Conservation (phyloP, 2,797 vertebrate genomes). For the Alosa sapidissima region DNA sequence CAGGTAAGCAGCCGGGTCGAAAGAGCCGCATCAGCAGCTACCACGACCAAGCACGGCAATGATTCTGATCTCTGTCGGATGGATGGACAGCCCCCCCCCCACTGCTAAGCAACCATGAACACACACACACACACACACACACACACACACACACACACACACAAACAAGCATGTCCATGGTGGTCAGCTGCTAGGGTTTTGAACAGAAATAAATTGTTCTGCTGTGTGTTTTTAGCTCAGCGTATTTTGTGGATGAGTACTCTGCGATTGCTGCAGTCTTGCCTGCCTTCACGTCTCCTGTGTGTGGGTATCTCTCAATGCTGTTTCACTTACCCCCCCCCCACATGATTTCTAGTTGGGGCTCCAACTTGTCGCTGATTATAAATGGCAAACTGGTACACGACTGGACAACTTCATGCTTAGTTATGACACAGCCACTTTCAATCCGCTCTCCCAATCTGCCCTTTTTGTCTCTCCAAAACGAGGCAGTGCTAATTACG, state of each 20-base stretch:
- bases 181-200: neutral
- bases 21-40: conserved; percentile 55
- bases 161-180: neutral
- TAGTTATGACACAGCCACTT: neutral
- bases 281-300: neutral
- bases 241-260: neutral
- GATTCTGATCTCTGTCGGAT: conserved; percentile 1
- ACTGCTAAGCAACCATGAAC: neutral
- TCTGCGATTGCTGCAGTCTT: neutral
- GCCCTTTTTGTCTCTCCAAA: conserved; percentile 74
- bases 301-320: neutral
- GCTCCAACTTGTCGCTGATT: neutral
- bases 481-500: conserved; percentile 81
- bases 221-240: neutral
- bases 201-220: neutral
- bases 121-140: neutral
- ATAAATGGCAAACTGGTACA: neutral
- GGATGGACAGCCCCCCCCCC: neutral
- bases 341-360: neutral
- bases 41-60: conserved; percentile 30
- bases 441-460: conserved; percentile 68
- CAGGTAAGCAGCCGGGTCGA: conserved; percentile 38
- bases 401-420: neutral
- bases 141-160: neutral
- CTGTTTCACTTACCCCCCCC: neutral